phyloP scores from a whole-genome alignment of 1,140 invertebrate genomes.

The Drosophila micromelanica region DNA sequence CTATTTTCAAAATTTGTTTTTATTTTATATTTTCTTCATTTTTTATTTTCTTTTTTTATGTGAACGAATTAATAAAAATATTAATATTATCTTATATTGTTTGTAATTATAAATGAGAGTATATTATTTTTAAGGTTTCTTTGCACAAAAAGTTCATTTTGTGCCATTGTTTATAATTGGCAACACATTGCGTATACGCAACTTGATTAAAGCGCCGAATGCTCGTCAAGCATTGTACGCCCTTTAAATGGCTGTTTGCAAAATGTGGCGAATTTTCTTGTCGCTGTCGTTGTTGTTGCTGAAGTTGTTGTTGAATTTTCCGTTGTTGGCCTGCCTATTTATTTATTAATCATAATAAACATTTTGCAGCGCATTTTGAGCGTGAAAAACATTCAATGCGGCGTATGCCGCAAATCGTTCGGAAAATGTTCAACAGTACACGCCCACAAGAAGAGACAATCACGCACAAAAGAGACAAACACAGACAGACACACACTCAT shows the following conservation, averaged over 20 bases:
- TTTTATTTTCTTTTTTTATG: no score
- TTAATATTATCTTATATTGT: no score
- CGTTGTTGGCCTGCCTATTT: conserved; percentile 51
- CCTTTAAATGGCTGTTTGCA: conserved; percentile 59
- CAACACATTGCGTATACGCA: conserved; percentile 75
- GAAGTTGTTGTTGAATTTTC: neutral
- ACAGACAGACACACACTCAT: conserved; percentile 37
- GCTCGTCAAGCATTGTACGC: conserved; percentile 39
- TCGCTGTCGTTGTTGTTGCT: conserved; percentile 6
- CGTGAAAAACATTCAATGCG: conserved; percentile 81
- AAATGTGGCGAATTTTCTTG: conserved; percentile 54
- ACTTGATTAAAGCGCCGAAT: conserved; percentile 46
- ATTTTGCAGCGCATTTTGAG: conserved; percentile 77
- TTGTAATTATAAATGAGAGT: no score
- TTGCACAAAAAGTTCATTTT: neutral
- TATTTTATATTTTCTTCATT: no score
- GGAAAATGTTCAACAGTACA: conserved; percentile 75
- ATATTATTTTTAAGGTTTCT: neutral
- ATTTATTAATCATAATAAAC: conserved; percentile 83
- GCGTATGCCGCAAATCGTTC: conserved; percentile 78
- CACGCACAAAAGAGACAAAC: conserved; percentile 41
- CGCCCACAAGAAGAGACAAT: conserved; percentile 48
- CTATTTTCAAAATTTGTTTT: no score
- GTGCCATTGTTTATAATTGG: conserved; percentile 47
- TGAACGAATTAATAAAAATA: no score